Base-by-base conservation (phyloP, 2,888 invertebrate species). In the Sarcophaga caerulescens region DNA sequence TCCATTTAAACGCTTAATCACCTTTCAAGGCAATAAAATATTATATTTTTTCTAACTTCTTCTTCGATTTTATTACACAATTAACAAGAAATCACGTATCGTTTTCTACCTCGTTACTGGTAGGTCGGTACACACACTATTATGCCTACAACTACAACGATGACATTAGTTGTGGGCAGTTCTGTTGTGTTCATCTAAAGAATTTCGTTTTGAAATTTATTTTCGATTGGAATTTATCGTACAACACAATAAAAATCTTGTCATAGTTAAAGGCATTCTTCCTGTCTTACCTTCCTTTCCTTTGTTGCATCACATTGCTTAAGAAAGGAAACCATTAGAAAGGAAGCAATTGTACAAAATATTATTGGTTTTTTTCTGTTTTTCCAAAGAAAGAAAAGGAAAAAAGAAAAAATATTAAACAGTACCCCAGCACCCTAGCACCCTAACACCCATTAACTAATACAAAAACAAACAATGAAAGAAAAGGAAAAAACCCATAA, bases 21-120 rank as follows among this genome's bases (percentile, higher is more conserved):
- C 79, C 84, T 65, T 62, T 75, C 25, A 75, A 70, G 84, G 74
- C 79, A 80, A 84, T 83, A 81, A 85, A 85, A 82, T 80, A 76
- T 76, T 76, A 35, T 35, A 6, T 35, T 35, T 35, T 35, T 35
- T 10, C 35, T 66, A 19, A 69, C 19, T 17, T 66, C 52, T 63
- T 47, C 73, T 77, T 68, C 52, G 21, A 19, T 88, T 87, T 88
- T 89, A 87, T 87, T 88, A 88, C 88, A 88, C 85, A 89, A 90
- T 91, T 91, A 91, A 88, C 89, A 89, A 88, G 87, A 89, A 91
- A 91, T 90, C 90, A 91, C 90, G 90, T 91, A 89, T 87, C 21
- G 84, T 77, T 52, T 52, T 12, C 12, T 14, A 52, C 52, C 17
- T 17, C 17, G 14, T 4, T 17, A 17, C 52, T 52, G 14, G 35